These are phyloP conservation scores for Pampus argenteus DNA, from an alignment of 2,797 vertebrate species.

Conservation along the genomic window DNA sequence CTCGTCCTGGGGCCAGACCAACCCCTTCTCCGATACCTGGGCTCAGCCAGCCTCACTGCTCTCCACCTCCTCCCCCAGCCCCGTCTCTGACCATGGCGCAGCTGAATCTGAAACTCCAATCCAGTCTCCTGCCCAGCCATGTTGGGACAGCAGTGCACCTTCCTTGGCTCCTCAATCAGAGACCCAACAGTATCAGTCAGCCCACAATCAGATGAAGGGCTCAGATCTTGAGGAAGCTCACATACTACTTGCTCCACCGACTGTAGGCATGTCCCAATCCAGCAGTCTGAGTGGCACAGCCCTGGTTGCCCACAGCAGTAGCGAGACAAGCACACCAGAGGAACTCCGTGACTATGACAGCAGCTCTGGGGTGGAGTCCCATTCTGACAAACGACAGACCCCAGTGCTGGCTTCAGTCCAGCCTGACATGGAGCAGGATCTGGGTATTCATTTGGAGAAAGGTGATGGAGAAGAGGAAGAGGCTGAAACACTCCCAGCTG, in stretches of 20 bases:
- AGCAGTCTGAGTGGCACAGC: slow-evolving; percentile 85
- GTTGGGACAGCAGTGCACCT: slow-evolving; percentile 64
- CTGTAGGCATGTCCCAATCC: slow-evolving; percentile 79
- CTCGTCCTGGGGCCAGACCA: slow-evolving; percentile 79
- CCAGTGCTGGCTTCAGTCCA: slow-evolving; percentile 77
- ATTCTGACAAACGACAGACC: slow-evolving; percentile 86
- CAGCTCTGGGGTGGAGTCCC: slow-evolving; percentile 91
- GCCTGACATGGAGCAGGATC: slow-evolving; percentile 86
- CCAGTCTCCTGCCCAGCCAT: slow-evolving; percentile 77
- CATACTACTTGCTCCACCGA: slow-evolving; percentile 38
- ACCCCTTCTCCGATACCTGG: slow-evolving; percentile 82
- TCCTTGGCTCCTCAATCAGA: slow-evolving; percentile 56
- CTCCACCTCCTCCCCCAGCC: slow-evolving; percentile 68
- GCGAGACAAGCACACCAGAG: slow-evolving; percentile 93
- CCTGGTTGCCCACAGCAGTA: slow-evolving; percentile 87
- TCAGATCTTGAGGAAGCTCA: slow-evolving; percentile 46
- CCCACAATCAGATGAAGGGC: slow-evolving; percentile 46
- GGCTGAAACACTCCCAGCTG: slow-evolving; percentile 87
- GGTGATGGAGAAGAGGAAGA: slow-evolving; percentile 88
- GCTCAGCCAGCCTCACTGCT: slow-evolving; percentile 68
- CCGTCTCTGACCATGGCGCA: slow-evolving; percentile 67
- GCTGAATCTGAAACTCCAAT: slow-evolving; percentile 73
- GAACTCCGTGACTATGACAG: slow-evolving; percentile 93
- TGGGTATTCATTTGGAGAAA: slow-evolving; percentile 90
- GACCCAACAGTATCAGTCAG: slow-evolving; percentile 20